Conservation (phyloP, 2,797 vertebrate species). For the Lophius americanus region DNA sequence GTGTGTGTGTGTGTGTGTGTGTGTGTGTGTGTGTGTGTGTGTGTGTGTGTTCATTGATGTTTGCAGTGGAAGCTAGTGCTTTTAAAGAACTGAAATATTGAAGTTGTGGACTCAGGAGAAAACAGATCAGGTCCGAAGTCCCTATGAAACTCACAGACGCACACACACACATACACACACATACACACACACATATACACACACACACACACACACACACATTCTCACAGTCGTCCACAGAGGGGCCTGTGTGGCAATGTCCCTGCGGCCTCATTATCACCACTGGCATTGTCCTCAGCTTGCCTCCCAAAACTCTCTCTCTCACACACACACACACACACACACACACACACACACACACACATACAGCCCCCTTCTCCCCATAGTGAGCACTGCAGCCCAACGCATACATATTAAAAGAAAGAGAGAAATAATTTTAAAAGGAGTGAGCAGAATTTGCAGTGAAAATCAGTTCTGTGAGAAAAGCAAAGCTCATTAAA, state of each 20-base stretch:
- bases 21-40: conserved; percentile 33
- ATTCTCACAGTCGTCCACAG: conserved; percentile 49
- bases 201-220: conserved; percentile 35
- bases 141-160: conserved; percentile 48
- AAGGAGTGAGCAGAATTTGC: conserved; percentile 61
- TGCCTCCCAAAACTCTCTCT: conserved; percentile 65
- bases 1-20: conserved; percentile 24
- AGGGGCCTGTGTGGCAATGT: conserved; percentile 79
- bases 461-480: conserved; percentile 81
- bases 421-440: conserved; percentile 60
- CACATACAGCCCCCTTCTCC: conserved; percentile 72
- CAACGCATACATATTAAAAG: conserved; percentile 80
- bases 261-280: conserved; percentile 83
- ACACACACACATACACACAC: conserved; percentile 22
- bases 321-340: conserved; percentile 37
- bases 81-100: conserved; percentile 74
- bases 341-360: conserved; percentile 44
- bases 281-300: conserved; percentile 82
- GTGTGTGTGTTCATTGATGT: conserved; percentile 62
- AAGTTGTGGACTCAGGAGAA: conserved; percentile 77
- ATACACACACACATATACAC: conserved; percentile 59
- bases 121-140: conserved; percentile 67
- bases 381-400: conserved; percentile 76
- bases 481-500: conserved; percentile 86
- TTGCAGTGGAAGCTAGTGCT: conserved; percentile 61